These are phyloP conservation scores for Lepilemur ruficaudatus DNA, from an alignment of 2,797 vertebrate genomes.

Conservation along the genomic window DNA sequence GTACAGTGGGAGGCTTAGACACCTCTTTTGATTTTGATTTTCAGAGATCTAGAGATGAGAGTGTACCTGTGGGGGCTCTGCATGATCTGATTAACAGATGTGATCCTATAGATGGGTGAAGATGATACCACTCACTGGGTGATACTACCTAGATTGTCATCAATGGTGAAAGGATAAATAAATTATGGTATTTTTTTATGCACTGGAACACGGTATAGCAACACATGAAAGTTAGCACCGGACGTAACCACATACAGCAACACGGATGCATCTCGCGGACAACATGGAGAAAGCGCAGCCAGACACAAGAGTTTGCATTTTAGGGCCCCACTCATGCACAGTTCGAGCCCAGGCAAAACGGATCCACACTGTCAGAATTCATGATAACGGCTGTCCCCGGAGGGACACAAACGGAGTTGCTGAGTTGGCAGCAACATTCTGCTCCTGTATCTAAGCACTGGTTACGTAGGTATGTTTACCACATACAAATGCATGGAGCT, in stretches of 20 bases:
- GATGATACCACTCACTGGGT: background rate
- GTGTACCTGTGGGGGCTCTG: background rate
- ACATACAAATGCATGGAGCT: background rate
- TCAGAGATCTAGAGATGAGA: background rate
- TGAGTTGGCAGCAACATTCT: accelerated
- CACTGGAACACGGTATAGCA: background rate
- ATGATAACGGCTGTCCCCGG: accelerated
- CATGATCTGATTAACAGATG: too few relatives aligned
- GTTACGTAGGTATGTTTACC: accelerated
- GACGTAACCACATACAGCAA: accelerated
- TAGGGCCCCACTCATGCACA: background rate
- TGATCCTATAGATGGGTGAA: too few relatives aligned
- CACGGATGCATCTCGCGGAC: accelerated
- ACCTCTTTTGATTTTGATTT: background rate
- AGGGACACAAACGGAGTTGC: background rate
- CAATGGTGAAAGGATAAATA: background rate
- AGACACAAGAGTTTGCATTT: background rate
- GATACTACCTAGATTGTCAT: background rate
- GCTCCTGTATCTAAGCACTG: accelerated
- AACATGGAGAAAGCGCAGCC: background rate
- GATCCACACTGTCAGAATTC: accelerated
- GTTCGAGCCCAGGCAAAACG: background rate
- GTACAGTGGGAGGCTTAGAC: accelerated
- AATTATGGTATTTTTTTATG: accelerated
- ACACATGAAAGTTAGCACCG: background rate